Conservation (phyloP, 2,888 invertebrate species). For the Quadriops clusia region DNA sequence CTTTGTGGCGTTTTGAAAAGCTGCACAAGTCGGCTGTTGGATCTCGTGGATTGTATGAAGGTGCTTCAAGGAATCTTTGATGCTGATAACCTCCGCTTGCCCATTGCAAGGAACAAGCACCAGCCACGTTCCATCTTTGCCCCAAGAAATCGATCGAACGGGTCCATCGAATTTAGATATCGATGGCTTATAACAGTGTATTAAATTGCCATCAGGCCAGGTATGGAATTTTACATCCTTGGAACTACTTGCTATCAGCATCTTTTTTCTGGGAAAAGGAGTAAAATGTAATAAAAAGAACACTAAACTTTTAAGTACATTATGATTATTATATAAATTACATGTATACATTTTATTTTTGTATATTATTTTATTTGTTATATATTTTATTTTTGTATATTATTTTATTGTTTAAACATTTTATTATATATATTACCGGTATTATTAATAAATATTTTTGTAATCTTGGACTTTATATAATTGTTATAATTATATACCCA, state of each 20-base stretch:
- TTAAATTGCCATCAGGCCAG: conserved; percentile 42
- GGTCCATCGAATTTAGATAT: conserved; percentile 24
- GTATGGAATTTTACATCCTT: conserved; percentile 45
- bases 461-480: no score
- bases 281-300: conserved; percentile 14
- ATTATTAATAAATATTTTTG: no score
- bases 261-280: conserved; percentile 22
- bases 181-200: conserved; percentile 37
- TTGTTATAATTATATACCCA: no score
- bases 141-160: conserved; percentile 31
- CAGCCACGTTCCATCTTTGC: conserved; percentile 33
- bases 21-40: conserved; percentile 30
- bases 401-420: no score
- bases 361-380: no score
- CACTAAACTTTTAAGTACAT: conserved; percentile 3
- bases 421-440: no score
- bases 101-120: conserved; percentile 30
- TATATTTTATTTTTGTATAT: no score
- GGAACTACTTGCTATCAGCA: conserved; percentile 47
- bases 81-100: conserved; percentile 29
- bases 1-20: conserved; percentile 32
- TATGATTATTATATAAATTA: no score
- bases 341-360: no score
- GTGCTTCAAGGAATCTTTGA: conserved; percentile 27
- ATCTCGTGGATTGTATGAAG: conserved; percentile 29